These are phyloP conservation scores for Fratercula arctica DNA, from an alignment of 2,797 vertebrate species.

Conservation along the genomic window DNA sequence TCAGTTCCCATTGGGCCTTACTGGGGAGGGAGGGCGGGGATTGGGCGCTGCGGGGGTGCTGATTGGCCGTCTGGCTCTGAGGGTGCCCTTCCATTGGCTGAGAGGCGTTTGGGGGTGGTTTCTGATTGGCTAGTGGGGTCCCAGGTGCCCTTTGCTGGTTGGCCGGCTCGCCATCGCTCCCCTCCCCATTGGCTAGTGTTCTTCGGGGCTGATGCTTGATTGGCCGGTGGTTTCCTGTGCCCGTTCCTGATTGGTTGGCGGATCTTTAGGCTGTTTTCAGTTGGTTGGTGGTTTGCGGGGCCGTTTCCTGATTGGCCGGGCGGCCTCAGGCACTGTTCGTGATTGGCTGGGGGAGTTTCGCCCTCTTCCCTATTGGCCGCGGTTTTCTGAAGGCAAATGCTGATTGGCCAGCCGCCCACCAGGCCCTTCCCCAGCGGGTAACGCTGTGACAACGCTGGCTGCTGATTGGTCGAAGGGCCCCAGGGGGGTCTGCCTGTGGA, in stretches of 20 bases:
- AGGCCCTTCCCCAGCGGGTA: background rate
- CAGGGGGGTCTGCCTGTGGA: too few species aligned
- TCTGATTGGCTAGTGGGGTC: background rate
- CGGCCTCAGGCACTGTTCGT: accelerated
- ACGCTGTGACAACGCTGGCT: accelerated
- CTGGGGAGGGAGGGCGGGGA: background rate
- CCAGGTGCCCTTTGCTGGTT: background rate
- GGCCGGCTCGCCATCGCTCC: accelerated
- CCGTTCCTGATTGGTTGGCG: accelerated
- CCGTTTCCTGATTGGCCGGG: background rate
- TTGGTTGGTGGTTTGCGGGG: accelerated
- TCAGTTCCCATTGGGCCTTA: background rate
- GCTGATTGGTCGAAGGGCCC: too few species aligned
- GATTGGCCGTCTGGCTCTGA: background rate
- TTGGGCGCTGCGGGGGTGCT: too few species aligned
- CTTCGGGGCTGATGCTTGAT: too few species aligned
- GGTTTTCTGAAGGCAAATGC: background rate
- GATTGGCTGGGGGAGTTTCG: background rate
- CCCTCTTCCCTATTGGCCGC: accelerated
- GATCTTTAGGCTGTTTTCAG: accelerated
- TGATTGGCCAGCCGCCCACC: background rate
- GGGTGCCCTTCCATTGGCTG: background rate
- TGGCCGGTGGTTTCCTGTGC: accelerated
- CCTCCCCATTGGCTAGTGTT: accelerated
- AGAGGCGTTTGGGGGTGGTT: background rate